A percentile compares a stretch with the other conserved stretches of the same genome.
Evolutionary conservation across 2,888 invertebrate species (phyloP).

Genomic region (Gisinianus flammeolus): DNA sequence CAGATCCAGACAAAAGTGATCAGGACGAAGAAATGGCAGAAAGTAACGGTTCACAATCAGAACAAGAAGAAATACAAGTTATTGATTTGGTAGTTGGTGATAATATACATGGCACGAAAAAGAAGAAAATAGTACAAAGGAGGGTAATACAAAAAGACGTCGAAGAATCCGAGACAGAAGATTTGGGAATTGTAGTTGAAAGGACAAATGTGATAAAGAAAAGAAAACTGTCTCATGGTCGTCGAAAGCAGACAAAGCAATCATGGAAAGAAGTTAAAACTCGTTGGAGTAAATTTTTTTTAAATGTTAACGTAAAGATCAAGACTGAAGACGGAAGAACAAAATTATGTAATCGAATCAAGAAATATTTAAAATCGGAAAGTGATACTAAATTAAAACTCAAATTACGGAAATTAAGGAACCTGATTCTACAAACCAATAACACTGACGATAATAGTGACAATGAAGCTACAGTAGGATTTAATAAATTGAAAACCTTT

Average conservation of each 20-base stretch:
- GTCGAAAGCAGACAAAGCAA: conserved; percentile 29
- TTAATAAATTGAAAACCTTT: conserved; percentile 23
- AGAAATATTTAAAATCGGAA: conserved; percentile 43
- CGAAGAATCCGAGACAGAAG: neutral
- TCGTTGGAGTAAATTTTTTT: conserved; percentile 49
- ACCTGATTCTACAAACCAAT: conserved; percentile 33
- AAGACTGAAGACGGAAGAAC: conserved; percentile 44
- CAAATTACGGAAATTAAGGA: conserved; percentile 47
- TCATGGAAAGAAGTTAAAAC: conserved; percentile 10
- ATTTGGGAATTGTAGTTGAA: conserved; percentile 8
- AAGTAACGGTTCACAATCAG: neutral
- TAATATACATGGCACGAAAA: too few species aligned
- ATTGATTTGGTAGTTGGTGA: neutral
- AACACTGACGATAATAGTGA: neutral
- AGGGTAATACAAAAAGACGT: too few species aligned
- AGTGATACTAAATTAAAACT: conserved; percentile 40
- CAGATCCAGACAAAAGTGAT: neutral
- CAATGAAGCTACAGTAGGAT: neutral
- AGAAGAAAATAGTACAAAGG: too few species aligned
- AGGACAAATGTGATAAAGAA: conserved; percentile 2
- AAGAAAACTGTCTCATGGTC: neutral
- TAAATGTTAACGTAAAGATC: conserved; percentile 43
- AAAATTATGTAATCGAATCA: conserved; percentile 46
- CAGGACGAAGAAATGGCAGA: neutral
- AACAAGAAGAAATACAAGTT: neutral